These are phyloP conservation scores for Valencia hispanica DNA, from an alignment of 2,797 vertebrate genomes.

Conservation along the genomic window DNA sequence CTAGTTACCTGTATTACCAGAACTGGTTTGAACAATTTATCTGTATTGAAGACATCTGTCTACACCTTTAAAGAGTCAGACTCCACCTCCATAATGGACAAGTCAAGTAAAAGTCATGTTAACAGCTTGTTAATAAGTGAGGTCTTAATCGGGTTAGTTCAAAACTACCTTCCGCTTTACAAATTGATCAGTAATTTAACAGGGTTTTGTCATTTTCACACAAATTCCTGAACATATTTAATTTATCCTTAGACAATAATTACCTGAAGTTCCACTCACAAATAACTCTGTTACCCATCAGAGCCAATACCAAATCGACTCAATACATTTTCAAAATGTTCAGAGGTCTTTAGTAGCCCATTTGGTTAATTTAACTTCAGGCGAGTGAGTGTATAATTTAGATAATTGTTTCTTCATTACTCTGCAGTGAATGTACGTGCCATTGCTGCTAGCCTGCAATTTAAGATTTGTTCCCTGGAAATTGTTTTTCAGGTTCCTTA, in stretches of 20 bases:
- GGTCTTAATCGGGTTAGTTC: background rate
- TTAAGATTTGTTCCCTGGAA: constrained; percentile 35
- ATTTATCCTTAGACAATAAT: background rate
- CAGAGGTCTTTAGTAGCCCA: constrained; percentile 6
- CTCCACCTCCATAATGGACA: too few species aligned
- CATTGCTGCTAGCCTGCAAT: constrained; percentile 11
- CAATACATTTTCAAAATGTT: constrained; percentile 14
- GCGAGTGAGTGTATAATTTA: constrained; percentile 24
- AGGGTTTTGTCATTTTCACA: background rate
- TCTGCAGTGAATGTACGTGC: constrained; percentile 5
- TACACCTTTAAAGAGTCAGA: too few species aligned
- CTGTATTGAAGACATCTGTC: too few species aligned
- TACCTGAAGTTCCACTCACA: background rate
- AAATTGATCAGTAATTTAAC: constrained; percentile 2
- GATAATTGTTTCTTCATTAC: constrained; percentile 39
- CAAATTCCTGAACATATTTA: background rate
- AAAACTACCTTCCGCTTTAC: background rate
- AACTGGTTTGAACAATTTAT: too few species aligned
- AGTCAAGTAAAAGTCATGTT: background rate
- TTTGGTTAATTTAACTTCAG: constrained; percentile 34
- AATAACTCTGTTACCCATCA: background rate
- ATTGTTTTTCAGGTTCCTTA: constrained; percentile 38
- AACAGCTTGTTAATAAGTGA: background rate
- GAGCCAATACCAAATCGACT: background rate
- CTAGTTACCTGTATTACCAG: too few species aligned